Evolutionary conservation across 2,888 invertebrate genomes (phyloP).

Genomic region (Perdita meconis): DNA sequence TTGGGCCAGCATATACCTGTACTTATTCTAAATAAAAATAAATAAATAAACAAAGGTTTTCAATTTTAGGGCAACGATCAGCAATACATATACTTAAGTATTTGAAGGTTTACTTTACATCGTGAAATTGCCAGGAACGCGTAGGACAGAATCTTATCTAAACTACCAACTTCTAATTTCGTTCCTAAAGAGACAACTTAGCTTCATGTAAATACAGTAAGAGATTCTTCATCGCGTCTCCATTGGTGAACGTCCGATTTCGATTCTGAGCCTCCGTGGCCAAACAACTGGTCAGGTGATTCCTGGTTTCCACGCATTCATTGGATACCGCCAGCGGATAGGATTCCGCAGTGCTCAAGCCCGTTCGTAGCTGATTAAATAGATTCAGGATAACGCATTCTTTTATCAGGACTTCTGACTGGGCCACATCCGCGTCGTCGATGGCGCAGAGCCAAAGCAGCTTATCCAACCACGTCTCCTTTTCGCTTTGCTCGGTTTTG

Average conservation of each 20-base stretch:
- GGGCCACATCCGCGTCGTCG: conserved; percentile 59
- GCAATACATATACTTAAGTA: too few relatives aligned
- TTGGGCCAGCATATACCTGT: too few relatives aligned
- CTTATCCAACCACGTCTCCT: conserved; percentile 74
- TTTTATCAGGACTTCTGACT: conserved; percentile 73
- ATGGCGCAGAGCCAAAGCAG: conserved; percentile 79
- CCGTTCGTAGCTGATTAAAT: conserved; percentile 76
- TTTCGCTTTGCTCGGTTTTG: conserved; percentile 59
- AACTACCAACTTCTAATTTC: background rate
- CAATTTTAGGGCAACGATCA: too few relatives aligned
- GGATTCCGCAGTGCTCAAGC: conserved; percentile 70
- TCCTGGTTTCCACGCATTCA: conserved; percentile 65
- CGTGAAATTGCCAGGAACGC: background rate
- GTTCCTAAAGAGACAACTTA: conserved; percentile 30
- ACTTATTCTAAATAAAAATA: too few relatives aligned
- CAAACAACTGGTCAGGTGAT: conserved; percentile 67
- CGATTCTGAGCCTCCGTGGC: conserved; percentile 14
- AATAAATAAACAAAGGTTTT: too few relatives aligned
- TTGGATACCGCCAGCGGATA: conserved; percentile 47
- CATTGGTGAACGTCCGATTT: conserved; percentile 65
- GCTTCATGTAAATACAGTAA: conserved; percentile 61
- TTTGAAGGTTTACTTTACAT: background rate
- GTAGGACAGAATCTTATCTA: background rate
- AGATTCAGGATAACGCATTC: conserved; percentile 77
- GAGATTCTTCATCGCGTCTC: conserved; percentile 68